A percentile compares a stretch with the other conserved stretches of the same genome.
phyloP scores from a whole-genome alignment of 2,113 vertebrate species.

The Syngnathoides biaculeatus region DNA sequence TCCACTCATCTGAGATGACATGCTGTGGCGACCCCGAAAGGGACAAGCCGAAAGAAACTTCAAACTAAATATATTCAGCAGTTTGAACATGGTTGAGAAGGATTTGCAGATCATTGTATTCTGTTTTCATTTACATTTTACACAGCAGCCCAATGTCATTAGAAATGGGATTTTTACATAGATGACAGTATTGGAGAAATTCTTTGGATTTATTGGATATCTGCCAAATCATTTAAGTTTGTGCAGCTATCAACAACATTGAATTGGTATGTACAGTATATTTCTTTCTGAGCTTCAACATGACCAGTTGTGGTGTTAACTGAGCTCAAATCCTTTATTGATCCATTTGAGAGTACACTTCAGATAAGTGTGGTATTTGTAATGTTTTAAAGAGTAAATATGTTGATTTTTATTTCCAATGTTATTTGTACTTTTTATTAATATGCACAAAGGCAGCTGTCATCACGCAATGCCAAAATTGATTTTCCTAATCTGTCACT shows the following conservation, averaged over 20 bases:
- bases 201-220: constrained; percentile 18
- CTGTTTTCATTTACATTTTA: too few relatives aligned
- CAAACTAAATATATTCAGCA: too few relatives aligned
- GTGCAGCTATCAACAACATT: constrained; percentile 13
- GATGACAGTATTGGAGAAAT: constrained; percentile 1
- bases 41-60: too few relatives aligned
- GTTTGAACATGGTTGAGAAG: too few relatives aligned
- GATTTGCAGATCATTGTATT: too few relatives aligned
- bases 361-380: constrained; percentile 23
- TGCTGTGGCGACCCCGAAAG: too few relatives aligned
- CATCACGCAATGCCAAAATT: constrained; percentile 47
- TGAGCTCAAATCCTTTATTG: constrained; percentile 9
- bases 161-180: not conserved
- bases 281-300: constrained; percentile 40
- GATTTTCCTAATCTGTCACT: constrained; percentile 42
- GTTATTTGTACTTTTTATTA: constrained; percentile 46
- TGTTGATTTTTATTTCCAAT: constrained; percentile 40
- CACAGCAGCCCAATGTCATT: too few relatives aligned
- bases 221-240: constrained; percentile 9
- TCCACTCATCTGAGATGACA: too few relatives aligned
- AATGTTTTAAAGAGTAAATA: constrained; percentile 20
- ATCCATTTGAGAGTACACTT: constrained; percentile 11
- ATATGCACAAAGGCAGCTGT: constrained; percentile 62
- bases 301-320: constrained; percentile 19
- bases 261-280: constrained; percentile 28